Percentiles rank a stretch among this genome's conserved stretches.
Evolutionary conservation across 2,113 vertebrate genomes (phyloP).

Genomic region (Pyrgilauda ruficollis): DNA sequence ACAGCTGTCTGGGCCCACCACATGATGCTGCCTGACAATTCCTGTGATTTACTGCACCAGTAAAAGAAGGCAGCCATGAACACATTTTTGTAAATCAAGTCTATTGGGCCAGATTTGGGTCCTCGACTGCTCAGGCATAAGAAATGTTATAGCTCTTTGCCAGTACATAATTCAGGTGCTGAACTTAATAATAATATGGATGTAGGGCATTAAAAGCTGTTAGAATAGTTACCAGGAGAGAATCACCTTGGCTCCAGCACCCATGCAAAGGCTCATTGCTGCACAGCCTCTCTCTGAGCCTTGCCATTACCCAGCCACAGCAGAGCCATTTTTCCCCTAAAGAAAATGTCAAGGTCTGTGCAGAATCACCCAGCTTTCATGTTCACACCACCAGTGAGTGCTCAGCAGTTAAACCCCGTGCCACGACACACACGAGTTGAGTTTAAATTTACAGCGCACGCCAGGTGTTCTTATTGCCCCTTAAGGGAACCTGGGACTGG

Average conservation of each 20-base stretch:
- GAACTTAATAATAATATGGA: neutral
- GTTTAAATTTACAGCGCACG: neutral
- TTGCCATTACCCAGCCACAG: neutral
- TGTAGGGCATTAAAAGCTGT: neutral
- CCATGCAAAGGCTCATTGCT: neutral
- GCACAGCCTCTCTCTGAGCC: too few species aligned
- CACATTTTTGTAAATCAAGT: neutral
- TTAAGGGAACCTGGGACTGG: neutral
- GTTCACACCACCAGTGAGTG: rapidly evolving
- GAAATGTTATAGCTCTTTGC: neutral
- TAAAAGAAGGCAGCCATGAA: neutral
- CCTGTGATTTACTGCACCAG: neutral
- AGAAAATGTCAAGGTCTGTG: neutral
- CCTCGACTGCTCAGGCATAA: neutral
- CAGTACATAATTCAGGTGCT: neutral
- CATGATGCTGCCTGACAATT: neutral
- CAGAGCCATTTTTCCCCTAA: neutral
- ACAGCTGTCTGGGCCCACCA: neutral
- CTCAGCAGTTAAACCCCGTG: neutral
- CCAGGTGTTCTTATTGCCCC: neutral
- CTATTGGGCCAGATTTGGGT: neutral
- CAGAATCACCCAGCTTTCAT: neutral
- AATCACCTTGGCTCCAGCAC: neutral
- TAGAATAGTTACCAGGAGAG: neutral
- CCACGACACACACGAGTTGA: neutral